Evolutionary conservation across 2,797 vertebrate species (phyloP), one percentile per base, ranked within the genome.

Genomic region (Tachyglossus aculeatus): DNA sequence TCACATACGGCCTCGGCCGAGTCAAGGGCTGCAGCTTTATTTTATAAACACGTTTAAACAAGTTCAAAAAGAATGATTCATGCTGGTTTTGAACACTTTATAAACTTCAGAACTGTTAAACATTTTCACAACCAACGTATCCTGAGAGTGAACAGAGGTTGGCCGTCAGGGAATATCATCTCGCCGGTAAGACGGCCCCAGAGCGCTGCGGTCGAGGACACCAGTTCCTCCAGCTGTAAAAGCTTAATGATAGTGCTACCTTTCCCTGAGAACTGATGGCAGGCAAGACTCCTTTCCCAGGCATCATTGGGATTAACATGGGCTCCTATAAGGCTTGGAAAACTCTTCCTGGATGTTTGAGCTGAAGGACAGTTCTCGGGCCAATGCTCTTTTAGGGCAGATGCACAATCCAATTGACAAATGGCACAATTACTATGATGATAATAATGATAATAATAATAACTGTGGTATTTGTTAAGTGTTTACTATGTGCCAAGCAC

Each of bases 21-120:
- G 83, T 76, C 76, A 78, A 81, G 83, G 83, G 78, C 83, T 60
- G 76, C 85, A 82, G 83, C 85, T 87, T 85, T 87, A 78, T 85
- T 87, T 83, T 87, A 87, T 87, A 87, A 87, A 87, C 85, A 87
- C 80, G 81, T 81, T 85, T 74, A 83, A 83, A 87, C 85, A 85
- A 83, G 83, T 87, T 87, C 83, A 85, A 78, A 85, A 85, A 83
- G 71, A 85, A 76, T 87, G 80, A 87, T 87, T 87, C 85, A 83
- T 81, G 74, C 80, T 71, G 78, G 85, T 79, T 82, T 81, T 13
- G 77, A 67, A 71, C 66, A 6, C 73, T 48, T 59, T 48, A 66
- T 55, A 36, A 61, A 51, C 19, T 41, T 51, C 3, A 83, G 73
- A 68, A 31, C 71, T 12, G 54, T 62, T 45, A 71, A 77, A 74